Conservation (phyloP, 2,113 vertebrate species). For the Dipodomys spectabilis region DNA sequence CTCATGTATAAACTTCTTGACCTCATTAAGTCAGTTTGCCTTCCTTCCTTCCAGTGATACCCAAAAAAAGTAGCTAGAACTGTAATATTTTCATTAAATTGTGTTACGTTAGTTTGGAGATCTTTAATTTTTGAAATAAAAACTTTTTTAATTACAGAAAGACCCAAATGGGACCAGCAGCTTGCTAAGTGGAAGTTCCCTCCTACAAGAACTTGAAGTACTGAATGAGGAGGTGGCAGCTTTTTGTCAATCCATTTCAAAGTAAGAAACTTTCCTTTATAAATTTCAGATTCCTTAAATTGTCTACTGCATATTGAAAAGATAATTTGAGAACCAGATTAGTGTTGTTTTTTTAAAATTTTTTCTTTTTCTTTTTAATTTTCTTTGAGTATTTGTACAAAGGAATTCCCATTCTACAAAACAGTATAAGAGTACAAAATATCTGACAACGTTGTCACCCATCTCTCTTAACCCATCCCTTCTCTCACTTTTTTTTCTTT, state of each 20-base stretch:
- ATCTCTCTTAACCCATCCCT: too few relatives aligned
- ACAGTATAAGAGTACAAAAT: too few relatives aligned
- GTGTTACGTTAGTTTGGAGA: constrained; percentile 55
- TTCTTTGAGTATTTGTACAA: too few relatives aligned
- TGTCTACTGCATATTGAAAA: constrained; percentile 43
- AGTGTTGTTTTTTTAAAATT: constrained; percentile 40
- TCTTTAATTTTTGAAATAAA: constrained; percentile 71
- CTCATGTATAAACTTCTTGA: too few relatives aligned
- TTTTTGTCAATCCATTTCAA: constrained; percentile 93
- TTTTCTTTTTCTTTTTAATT: background rate
- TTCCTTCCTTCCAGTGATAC: too few relatives aligned
- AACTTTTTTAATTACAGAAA: constrained; percentile 86
- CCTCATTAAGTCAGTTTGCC: too few relatives aligned
- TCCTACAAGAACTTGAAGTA: constrained; percentile 89
- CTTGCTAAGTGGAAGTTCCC: constrained; percentile 85
- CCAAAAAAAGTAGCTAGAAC: too few relatives aligned
- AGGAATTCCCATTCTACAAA: too few relatives aligned
- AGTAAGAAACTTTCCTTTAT: constrained; percentile 88
- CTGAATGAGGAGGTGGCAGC: constrained; percentile 93
- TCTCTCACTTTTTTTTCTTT: too few relatives aligned
- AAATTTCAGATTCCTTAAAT: constrained; percentile 23
- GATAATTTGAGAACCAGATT: constrained; percentile 31
- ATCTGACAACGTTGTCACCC: too few relatives aligned
- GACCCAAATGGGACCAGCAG: constrained; percentile 89
- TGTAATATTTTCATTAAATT: constrained; percentile 30